Base-by-base conservation (phyloP, 2,113 vertebrate genomes). In the Chloroceryle aenea region DNA sequence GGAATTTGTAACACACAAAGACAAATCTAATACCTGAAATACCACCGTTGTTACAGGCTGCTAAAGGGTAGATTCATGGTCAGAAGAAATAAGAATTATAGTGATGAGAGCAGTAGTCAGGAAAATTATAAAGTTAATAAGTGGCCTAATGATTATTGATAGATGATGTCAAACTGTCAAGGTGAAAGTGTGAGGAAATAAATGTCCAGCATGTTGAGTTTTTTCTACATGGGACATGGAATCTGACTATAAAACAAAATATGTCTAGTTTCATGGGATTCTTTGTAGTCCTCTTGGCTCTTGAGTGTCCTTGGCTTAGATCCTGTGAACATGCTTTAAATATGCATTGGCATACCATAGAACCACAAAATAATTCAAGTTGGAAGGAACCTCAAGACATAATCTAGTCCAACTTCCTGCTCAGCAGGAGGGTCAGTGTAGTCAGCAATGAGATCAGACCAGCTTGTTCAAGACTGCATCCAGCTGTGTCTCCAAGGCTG, bases 351-450 rank as follows among this genome's bases (percentile, higher is more conserved):
- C 47, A 67, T 43, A 56, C 15, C 58, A 56, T 16, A 82, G 71
- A 88, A 87, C 45, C 36, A 89, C 61, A 81, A 87, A 89, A 78
- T 48, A 74, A 52, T 82, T 86, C 43, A 93, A 67, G 11, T 22
- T 78, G 71, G 61, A 93, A 82, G 42, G 19, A 8, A 64, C 16
- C 32, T 83, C 29, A 74, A 74, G 63, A 81, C 32, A 14, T 52
- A 86, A 73, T 71, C 25, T 62, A 45, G 50, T 84, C 76, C 58
- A 73, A 62, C 40, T 89, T 87, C n/a, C 81, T 87, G 26, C 59
- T 84, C 59, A 91, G 45, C 48, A 74, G 40, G 29, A 80, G 22
- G 9, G n/a, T 81, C 56, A 82, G 55, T 45, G 43, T 29, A 66
- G 36, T 71, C 59, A 56, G 18, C 50, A 77, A 48, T 71, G 76